These are phyloP conservation scores for Zosterops borbonicus DNA, from an alignment of 2,113 vertebrate genomes.

Conservation along the genomic window DNA sequence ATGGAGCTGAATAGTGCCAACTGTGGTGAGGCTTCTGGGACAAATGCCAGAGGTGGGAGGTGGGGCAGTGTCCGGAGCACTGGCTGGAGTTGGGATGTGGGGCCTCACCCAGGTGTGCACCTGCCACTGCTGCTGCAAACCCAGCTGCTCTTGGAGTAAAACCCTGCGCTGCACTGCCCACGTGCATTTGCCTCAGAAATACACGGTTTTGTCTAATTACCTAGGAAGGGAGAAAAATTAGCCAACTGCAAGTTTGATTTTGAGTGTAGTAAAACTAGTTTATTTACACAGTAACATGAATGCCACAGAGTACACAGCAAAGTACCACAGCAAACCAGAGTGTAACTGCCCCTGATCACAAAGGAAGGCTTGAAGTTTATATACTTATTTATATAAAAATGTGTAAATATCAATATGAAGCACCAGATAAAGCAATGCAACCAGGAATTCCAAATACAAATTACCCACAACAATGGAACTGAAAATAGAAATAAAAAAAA, in stretches of 20 bases:
- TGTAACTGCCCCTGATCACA: conserved; percentile 64
- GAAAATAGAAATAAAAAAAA: neutral
- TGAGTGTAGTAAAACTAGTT: conserved; percentile 76
- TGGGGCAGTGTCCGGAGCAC: neutral
- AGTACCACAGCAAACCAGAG: conserved; percentile 82
- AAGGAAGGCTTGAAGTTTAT: conserved; percentile 55
- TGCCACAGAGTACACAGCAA: conserved; percentile 79
- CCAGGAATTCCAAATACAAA: conserved; percentile 58
- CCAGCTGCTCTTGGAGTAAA: neutral
- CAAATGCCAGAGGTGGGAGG: neutral
- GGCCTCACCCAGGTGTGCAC: fast-evolving
- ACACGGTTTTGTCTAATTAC: fast-evolving
- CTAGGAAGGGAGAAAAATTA: neutral
- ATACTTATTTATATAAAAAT: conserved; percentile 61
- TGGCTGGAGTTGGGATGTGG: neutral
- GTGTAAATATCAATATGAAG: conserved; percentile 58
- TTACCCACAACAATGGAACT: conserved; percentile 19
- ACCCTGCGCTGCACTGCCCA: neutral
- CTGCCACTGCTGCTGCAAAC: neutral
- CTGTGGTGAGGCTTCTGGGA: neutral
- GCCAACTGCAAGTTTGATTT: neutral
- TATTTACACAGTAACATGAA: conserved; percentile 82
- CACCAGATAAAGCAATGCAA: conserved; percentile 66
- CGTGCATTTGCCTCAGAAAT: neutral
- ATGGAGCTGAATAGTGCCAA: neutral